phyloP scores from a whole-genome alignment of 2,113 vertebrate species.

The Emberiza fucata region DNA sequence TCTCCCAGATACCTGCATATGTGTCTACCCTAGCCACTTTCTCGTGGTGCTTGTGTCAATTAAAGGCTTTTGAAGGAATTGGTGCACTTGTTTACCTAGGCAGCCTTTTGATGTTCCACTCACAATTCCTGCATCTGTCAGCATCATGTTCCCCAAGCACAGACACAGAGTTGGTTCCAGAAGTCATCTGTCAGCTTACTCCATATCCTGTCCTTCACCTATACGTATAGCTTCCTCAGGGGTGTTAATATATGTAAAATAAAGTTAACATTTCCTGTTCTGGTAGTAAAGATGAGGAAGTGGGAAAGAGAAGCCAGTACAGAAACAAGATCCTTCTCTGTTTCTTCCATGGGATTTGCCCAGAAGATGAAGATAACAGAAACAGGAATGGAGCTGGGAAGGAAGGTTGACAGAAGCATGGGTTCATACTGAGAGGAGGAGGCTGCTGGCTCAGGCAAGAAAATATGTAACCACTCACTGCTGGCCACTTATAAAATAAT shows the following conservation, averaged over 20 bases:
- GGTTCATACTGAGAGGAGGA: not conserved
- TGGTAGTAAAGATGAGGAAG: not conserved
- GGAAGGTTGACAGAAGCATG: not conserved
- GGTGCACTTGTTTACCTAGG: not conserved
- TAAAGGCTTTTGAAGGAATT: conserved; percentile 3
- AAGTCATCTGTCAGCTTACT: not conserved
- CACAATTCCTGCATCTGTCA: not conserved
- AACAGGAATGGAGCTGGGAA: not conserved
- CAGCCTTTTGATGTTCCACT: conserved; percentile 30
- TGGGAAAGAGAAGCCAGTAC: not conserved
- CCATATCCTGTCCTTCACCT: not conserved
- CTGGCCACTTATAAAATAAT: not conserved
- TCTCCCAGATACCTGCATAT: not conserved
- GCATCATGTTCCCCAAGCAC: not conserved
- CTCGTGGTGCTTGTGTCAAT: not conserved
- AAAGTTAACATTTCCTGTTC: conserved; percentile 38
- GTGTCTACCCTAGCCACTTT: not conserved
- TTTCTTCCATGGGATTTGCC: not conserved
- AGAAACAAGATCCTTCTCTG: not conserved
- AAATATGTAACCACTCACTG: not conserved
- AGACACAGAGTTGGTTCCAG: not conserved
- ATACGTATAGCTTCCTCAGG: not conserved
- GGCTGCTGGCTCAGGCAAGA: not conserved
- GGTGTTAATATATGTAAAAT: conserved; percentile 22
- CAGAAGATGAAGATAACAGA: not conserved